A percentile compares a stretch with the other conserved stretches of the same genome.
Evolutionary conservation across 2,888 invertebrate genomes (phyloP).

Genomic region (Eudasyphora cyanicolor): DNA sequence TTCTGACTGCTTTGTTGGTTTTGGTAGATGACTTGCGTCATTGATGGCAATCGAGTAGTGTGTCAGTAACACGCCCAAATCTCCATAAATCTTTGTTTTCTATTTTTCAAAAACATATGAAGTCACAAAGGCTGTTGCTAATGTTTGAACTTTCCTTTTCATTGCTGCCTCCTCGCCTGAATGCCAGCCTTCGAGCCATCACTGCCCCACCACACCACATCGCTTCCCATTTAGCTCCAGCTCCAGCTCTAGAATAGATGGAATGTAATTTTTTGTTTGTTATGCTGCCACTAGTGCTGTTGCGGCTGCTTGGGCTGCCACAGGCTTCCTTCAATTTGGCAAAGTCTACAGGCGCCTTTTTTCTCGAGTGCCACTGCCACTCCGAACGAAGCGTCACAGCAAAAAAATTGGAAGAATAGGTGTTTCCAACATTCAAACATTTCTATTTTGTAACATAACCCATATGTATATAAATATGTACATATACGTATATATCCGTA

Average conservation of each 20-base stretch:
- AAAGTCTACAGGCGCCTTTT: slow-evolving; percentile 64
- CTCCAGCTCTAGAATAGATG: not conserved
- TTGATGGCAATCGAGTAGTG: slow-evolving; percentile 65
- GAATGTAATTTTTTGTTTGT: slow-evolving; percentile 42
- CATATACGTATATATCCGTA: not conserved
- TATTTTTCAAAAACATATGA: slow-evolving; percentile 58
- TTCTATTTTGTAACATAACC: slow-evolving; percentile 46
- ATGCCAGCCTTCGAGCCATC: not conserved
- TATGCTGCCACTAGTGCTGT: slow-evolving; percentile 43
- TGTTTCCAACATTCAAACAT: slow-evolving; percentile 60
- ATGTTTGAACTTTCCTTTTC: slow-evolving; percentile 64
- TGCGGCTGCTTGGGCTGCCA: slow-evolving; percentile 20
- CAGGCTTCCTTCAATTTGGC: slow-evolving; percentile 48
- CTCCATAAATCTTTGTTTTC: slow-evolving; percentile 70
- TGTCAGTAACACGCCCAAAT: slow-evolving; percentile 70
- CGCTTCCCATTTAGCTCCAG: no score
- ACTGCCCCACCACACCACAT: slow-evolving; percentile 1
- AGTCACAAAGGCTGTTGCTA: slow-evolving; percentile 66
- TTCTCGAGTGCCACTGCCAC: slow-evolving; percentile 20
- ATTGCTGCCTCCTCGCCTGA: slow-evolving; percentile 11
- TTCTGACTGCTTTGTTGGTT: slow-evolving; percentile 29
- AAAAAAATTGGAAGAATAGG: slow-evolving; percentile 53
- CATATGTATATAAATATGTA: slow-evolving; percentile 12
- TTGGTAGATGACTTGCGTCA: slow-evolving; percentile 62
- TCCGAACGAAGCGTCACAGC: not conserved